A percentile compares a stretch with the other conserved stretches of the same genome.
Conservation (phyloP, 2,888 invertebrate species). For the Galeopsomyia nigrocyanea region DNA sequence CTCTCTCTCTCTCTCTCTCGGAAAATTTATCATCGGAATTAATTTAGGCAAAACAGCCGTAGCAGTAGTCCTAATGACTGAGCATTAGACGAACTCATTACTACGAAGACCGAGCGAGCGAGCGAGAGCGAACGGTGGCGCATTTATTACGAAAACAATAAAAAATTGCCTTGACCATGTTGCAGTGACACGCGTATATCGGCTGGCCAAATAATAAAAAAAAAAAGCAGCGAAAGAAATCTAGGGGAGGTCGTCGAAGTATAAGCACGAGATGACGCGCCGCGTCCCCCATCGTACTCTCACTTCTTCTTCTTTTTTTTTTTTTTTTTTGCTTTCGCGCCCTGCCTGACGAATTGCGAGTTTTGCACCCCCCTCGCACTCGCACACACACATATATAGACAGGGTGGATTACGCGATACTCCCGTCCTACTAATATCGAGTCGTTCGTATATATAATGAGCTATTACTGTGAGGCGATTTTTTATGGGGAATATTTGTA, state of each 20-base stretch:
- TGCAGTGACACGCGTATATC: constrained; percentile 26
- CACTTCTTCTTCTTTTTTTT: constrained; percentile 20
- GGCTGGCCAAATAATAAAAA: background rate
- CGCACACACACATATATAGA: no score
- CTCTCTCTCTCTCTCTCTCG: no score
- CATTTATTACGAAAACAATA: constrained; percentile 19
- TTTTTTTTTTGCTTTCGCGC: constrained; percentile 9
- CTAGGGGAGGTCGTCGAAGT: background rate
- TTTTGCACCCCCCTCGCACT: constrained; percentile 32
- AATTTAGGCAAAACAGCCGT: no score
- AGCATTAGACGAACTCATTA: no score
- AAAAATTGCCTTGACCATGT: constrained; percentile 33
- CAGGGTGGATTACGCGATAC: constrained; percentile 42
- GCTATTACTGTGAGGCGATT: constrained; percentile 52
- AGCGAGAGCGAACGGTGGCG: no score
- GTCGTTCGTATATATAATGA: constrained; percentile 59
- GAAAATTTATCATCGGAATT: no score
- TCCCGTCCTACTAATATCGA: constrained; percentile 59
- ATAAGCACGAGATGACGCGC: background rate
- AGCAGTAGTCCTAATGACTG: no score
- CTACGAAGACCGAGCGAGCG: no score
- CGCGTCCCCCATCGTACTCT: constrained; percentile 11
- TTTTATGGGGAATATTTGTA: constrained; percentile 2
- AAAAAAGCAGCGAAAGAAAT: background rate
- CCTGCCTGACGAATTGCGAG: constrained; percentile 45